These are phyloP conservation scores for Oryzias celebensis DNA, from an alignment of 2,113 vertebrate species.

Conservation along the genomic window DNA sequence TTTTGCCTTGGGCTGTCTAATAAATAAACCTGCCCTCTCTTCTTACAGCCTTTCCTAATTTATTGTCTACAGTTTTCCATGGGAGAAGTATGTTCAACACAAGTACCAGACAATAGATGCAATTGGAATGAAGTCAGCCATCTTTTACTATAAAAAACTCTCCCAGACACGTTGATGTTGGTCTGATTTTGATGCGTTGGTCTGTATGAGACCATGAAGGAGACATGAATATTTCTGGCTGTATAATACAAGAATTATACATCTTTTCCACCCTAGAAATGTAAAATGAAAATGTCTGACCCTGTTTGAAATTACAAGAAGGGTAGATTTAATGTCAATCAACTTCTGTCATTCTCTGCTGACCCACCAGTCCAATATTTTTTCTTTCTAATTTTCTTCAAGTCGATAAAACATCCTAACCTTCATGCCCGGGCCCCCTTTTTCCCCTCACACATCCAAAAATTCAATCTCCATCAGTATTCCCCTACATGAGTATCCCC, in stretches of 20 bases:
- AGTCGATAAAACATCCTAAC: constrained; percentile 33
- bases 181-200: too few relatives aligned
- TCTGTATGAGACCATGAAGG: too few relatives aligned
- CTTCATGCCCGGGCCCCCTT: too few relatives aligned
- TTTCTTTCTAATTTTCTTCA: constrained; percentile 30
- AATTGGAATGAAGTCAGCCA: neutral
- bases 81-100: neutral
- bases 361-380: constrained; percentile 12
- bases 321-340: constrained; percentile 10
- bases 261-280: neutral
- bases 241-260: too few relatives aligned
- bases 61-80: neutral
- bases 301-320: constrained; percentile 21
- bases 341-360: constrained; percentile 22
- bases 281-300: neutral
- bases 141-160: too few relatives aligned
- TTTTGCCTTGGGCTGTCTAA: neutral
- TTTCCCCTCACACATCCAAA: constrained; percentile 19
- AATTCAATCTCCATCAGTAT: constrained; percentile 51
- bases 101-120: too few relatives aligned
- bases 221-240: too few relatives aligned
- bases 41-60: neutral
- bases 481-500: constrained; percentile 40
- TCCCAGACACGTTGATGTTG: too few relatives aligned
- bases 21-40: neutral